Percentiles rank a stretch among this genome's conserved stretches.
phyloP scores from a whole-genome alignment of 92 coral and sea anemone genomes.

The Zoanthus sociatus region DNA sequence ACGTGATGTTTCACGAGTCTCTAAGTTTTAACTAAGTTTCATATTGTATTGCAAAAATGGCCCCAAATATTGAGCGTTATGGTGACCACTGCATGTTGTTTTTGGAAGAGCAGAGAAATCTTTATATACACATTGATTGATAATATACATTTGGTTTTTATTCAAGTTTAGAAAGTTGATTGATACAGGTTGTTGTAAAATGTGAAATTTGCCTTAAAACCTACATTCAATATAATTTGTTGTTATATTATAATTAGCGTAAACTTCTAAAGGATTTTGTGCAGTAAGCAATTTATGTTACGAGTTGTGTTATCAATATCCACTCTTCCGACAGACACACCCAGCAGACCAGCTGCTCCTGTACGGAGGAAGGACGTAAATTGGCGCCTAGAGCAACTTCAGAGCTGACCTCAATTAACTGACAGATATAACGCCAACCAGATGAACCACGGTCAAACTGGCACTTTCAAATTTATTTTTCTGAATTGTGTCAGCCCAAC shows the following conservation, averaged over 20 bases:
- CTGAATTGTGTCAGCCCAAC: background rate
- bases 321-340: constrained; percentile 57
- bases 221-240: too few relatives aligned
- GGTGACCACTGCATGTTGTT: too few relatives aligned
- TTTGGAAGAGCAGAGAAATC: too few relatives aligned
- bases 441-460: background rate
- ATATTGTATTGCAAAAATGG: too few relatives aligned
- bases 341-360: constrained; percentile 75
- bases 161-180: too few relatives aligned
- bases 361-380: constrained; percentile 63
- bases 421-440: background rate
- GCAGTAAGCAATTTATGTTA: background rate
- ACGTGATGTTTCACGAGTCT: background rate
- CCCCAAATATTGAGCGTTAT: too few relatives aligned
- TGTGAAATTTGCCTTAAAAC: too few relatives aligned
- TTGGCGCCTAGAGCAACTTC: constrained; percentile 93
- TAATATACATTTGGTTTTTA: too few relatives aligned
- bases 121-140: too few relatives aligned
- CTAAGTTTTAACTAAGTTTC: background rate
- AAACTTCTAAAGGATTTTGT: too few relatives aligned
- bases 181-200: too few relatives aligned
- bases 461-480: background rate
- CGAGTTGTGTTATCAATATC: background rate
- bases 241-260: too few relatives aligned
- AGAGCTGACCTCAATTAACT: constrained; percentile 24